Conservation (phyloP, 1,140 invertebrate species). For the Holotrichia oblita region DNA sequence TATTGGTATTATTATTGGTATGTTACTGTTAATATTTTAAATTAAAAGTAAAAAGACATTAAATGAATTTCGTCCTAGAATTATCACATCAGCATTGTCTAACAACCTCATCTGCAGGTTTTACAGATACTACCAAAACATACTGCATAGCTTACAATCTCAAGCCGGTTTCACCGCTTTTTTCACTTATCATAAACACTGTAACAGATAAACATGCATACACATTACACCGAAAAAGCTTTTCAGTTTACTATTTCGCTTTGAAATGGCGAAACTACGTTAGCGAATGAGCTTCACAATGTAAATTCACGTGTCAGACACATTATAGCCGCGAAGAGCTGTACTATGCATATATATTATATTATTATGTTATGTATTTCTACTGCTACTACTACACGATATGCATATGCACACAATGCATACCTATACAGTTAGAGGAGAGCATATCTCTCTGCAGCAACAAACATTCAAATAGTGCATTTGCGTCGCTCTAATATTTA, state of each 20-base stretch:
- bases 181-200: no score
- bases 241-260: constrained; percentile 2
- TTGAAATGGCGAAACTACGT: neutral
- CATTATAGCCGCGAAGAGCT: neutral
- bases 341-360: neutral
- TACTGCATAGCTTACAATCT: no score
- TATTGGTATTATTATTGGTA: no score
- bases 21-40: no score
- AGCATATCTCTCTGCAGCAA: neutral
- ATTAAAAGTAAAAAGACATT: no score
- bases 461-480: neutral
- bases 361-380: neutral
- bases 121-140: no score
- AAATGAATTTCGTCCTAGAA: no score
- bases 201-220: neutral
- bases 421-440: neutral
- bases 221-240: neutral
- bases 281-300: neutral
- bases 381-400: neutral
- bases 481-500: constrained; percentile 6
- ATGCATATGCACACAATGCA: neutral
- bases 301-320: neutral
- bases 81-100: no score
- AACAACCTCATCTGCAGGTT: no score
- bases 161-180: no score